Evolutionary conservation across 2,888 invertebrate species (phyloP).

Genomic region (Apamea crenata): DNA sequence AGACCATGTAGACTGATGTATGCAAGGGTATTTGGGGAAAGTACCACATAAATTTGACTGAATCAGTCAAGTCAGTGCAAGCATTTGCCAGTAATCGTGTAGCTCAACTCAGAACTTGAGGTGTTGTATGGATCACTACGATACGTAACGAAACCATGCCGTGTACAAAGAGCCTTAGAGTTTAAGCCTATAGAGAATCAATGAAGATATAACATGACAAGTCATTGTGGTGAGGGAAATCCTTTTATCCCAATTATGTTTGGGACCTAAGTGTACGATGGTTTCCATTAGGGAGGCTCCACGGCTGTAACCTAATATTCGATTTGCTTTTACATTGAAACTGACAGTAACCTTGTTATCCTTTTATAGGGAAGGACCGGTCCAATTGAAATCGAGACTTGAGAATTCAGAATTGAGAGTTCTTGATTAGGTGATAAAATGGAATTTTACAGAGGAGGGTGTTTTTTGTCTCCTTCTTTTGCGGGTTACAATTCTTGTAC

Average conservation of each 20-base stretch:
- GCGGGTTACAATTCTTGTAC: not conserved
- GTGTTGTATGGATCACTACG: too few species aligned
- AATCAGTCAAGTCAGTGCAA: too few species aligned
- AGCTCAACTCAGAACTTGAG: too few species aligned
- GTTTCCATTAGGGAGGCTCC: constrained; percentile 74
- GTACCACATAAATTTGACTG: too few species aligned
- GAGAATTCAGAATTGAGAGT: constrained; percentile 50
- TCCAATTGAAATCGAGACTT: constrained; percentile 59
- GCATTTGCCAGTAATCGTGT: too few species aligned
- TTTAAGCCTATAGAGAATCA: constrained; percentile 18
- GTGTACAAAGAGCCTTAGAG: not conserved
- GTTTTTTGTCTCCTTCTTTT: not conserved
- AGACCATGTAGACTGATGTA: too few species aligned
- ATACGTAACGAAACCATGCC: not conserved
- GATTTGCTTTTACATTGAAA: constrained; percentile 70
- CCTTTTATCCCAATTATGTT: constrained; percentile 53
- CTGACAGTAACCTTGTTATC: constrained; percentile 71
- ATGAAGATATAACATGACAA: constrained; percentile 20
- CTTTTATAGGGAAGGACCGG: constrained; percentile 63
- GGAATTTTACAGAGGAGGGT: constrained; percentile 1
- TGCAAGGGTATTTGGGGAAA: too few species aligned
- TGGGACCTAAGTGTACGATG: constrained; percentile 54
- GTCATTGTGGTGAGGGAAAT: constrained; percentile 36
- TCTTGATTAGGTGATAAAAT: constrained; percentile 30
- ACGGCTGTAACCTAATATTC: constrained; percentile 75